These are phyloP conservation scores for Aurelia aurita complex sp. Pacific DNA, from an alignment of 30 jellyfish, hydroid and myxozoan genomes.

Conservation along the genomic window DNA sequence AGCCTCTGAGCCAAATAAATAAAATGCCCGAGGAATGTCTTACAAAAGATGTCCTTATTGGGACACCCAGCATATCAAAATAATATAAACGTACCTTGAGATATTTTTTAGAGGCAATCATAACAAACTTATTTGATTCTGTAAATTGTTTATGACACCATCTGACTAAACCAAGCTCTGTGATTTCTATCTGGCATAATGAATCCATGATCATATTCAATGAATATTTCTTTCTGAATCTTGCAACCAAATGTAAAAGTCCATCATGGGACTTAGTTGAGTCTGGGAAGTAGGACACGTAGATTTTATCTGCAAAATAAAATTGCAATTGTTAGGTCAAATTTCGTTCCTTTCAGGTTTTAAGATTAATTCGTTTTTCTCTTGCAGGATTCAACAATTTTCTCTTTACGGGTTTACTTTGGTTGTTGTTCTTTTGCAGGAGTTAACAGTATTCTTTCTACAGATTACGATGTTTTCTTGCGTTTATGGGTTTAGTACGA, in stretches of 20 bases:
- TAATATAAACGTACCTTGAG: slow-evolving; percentile 19
- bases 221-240: slow-evolving; percentile 22
- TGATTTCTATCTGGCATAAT: slow-evolving; percentile 21
- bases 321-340: background rate
- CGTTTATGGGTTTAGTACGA: too few relatives aligned
- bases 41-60: too few relatives aligned
- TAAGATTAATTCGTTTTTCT: too few relatives aligned
- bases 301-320: slow-evolving; percentile 28
- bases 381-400: too few relatives aligned
- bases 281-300: slow-evolving; percentile 69
- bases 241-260: slow-evolving; percentile 34
- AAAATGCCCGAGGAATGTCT: too few relatives aligned
- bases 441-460: too few relatives aligned
- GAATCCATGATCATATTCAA: slow-evolving; percentile 50
- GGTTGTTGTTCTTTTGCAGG: too few relatives aligned
- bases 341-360: too few relatives aligned
- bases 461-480: too few relatives aligned
- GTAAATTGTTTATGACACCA: slow-evolving; percentile 63
- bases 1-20: too few relatives aligned
- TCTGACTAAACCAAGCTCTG: slow-evolving; percentile 63
- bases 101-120: slow-evolving; percentile 50
- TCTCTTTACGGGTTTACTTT: too few relatives aligned
- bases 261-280: slow-evolving; percentile 13
- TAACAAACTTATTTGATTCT: slow-evolving; percentile 33
- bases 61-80: too few relatives aligned